These are phyloP conservation scores for Drosophila arizonae DNA, from an alignment of 1,140 invertebrate species.

Conservation along the genomic window DNA sequence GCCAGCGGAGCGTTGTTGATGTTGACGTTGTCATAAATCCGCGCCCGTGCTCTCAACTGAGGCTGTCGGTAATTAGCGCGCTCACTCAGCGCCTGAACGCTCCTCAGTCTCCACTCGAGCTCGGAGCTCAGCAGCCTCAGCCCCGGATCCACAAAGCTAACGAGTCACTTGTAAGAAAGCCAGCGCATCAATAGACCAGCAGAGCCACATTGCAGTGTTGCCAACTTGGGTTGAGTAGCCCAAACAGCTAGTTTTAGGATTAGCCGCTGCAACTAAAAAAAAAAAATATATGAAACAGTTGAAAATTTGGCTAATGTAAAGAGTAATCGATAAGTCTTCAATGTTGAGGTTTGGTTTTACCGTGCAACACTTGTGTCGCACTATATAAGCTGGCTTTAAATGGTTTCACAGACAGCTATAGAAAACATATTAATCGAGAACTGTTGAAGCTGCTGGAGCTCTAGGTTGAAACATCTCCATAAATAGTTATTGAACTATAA, in stretches of 20 bases:
- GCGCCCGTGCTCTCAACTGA: slow-evolving; percentile 50
- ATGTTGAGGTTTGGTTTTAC: too few relatives aligned
- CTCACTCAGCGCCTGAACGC: slow-evolving; percentile 54
- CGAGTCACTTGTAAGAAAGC: slow-evolving; percentile 73
- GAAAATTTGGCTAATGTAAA: too few relatives aligned
- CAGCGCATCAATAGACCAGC: slow-evolving; percentile 31
- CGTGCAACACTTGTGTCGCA: too few relatives aligned
- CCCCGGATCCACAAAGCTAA: slow-evolving; percentile 60
- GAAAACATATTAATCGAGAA: too few relatives aligned
- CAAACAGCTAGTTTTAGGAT: slow-evolving; percentile 6
- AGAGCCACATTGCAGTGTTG: neutral
- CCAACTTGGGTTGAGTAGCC: neutral
- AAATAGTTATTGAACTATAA: too few relatives aligned
- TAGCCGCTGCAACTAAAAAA: neutral
- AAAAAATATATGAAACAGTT: too few relatives aligned
- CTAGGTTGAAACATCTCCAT: too few relatives aligned
- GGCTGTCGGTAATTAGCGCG: slow-evolving; percentile 72
- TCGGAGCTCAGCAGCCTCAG: slow-evolving; percentile 5
- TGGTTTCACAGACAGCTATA: too few relatives aligned
- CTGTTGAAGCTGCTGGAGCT: too few relatives aligned
- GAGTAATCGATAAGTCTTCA: too few relatives aligned
- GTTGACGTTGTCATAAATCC: slow-evolving; percentile 67
- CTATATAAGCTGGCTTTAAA: too few relatives aligned
- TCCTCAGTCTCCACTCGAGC: slow-evolving; percentile 19
- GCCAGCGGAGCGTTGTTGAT: slow-evolving; percentile 31